These are phyloP conservation scores for Diglossa cyanea DNA, from an alignment of 2,797 vertebrate genomes.

Conservation along the genomic window DNA sequence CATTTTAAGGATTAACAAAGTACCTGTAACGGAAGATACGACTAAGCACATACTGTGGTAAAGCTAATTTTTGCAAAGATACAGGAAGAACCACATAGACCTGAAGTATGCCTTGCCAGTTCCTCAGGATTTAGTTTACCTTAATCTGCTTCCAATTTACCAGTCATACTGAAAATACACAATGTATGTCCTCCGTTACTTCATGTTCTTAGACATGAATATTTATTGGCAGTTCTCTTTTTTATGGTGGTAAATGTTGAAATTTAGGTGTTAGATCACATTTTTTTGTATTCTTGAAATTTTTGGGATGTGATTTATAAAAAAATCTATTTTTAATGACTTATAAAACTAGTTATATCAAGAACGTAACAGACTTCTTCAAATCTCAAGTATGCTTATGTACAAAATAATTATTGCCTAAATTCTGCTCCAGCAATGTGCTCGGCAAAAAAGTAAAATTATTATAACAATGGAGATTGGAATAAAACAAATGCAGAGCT, in stretches of 20 bases:
- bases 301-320: background rate
- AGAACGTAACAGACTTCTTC: background rate
- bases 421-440: background rate
- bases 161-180: background rate
- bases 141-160: background rate
- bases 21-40: background rate
- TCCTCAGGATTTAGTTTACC: background rate
- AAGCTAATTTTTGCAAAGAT: background rate
- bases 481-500: slow-evolving; percentile 1
- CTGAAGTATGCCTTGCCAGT: background rate
- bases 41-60: background rate
- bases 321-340: background rate
- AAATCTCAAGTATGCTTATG: background rate
- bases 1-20: background rate
- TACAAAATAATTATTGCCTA: background rate
- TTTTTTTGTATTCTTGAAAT: background rate
- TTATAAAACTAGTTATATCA: background rate
- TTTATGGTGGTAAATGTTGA: background rate
- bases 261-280: background rate
- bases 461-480: background rate
- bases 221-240: background rate
- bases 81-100: background rate
- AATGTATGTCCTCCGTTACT: background rate
- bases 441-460: background rate
- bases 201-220: background rate